Conservation (phyloP, 2,113 vertebrate genomes). For the Channa maculata region DNA sequence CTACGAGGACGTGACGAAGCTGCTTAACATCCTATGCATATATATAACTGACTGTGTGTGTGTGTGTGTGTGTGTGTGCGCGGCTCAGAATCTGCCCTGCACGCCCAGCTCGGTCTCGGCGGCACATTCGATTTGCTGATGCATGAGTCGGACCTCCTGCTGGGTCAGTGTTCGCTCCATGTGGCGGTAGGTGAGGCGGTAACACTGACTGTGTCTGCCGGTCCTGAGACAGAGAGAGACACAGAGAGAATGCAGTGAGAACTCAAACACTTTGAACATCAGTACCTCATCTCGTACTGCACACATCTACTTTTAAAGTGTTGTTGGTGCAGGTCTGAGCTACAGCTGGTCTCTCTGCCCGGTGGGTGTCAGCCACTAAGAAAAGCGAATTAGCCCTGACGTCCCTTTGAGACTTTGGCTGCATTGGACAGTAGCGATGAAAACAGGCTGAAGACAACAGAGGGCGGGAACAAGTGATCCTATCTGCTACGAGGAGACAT, state of each 20-base stretch:
- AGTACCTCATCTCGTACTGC: no score
- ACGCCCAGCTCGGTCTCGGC: constrained; percentile 87
- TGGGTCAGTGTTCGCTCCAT: constrained; percentile 92
- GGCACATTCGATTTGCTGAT: constrained; percentile 83
- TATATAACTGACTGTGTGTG: neutral
- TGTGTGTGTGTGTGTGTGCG: neutral
- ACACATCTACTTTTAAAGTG: no score
- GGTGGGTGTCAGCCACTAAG: no score
- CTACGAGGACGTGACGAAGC: constrained; percentile 9
- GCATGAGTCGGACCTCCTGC: constrained; percentile 85
- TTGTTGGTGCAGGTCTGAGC: no score
- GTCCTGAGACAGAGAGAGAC: constrained; percentile 79
- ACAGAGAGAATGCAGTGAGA: neutral
- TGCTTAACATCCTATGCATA: neutral
- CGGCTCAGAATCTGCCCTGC: constrained; percentile 87
- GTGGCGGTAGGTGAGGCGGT: constrained; percentile 92
- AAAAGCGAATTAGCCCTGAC: no score
- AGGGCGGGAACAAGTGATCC: no score
- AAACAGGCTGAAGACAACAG: no score
- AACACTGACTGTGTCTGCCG: constrained; percentile 91
- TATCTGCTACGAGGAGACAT: no score
- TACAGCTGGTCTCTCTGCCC: no score
- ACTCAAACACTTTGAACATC: neutral
- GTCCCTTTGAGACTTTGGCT: no score
- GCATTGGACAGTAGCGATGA: no score